A percentile compares a stretch with the other conserved stretches of the same genome.
Conservation (phyloP, 2,797 vertebrate species). For the Girardinus metallicus region DNA sequence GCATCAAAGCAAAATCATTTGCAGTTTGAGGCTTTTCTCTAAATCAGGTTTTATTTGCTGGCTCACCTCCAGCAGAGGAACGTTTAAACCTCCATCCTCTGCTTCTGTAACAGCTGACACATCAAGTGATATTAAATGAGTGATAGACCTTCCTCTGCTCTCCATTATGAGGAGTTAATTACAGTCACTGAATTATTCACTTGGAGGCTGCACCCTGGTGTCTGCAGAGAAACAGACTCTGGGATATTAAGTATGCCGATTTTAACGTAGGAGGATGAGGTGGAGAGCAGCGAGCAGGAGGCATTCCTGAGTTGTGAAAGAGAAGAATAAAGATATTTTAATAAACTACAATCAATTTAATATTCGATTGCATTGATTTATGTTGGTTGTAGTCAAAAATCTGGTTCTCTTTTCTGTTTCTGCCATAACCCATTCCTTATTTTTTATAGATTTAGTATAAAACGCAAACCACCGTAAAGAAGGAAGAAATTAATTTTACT, state of each 20-base stretch:
- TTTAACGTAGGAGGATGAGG: background rate
- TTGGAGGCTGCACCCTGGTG: background rate
- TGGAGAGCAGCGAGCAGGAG: background rate
- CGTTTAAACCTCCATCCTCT: background rate
- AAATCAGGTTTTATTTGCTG: background rate
- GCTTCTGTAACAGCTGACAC: background rate
- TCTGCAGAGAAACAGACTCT: background rate
- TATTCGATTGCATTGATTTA: background rate
- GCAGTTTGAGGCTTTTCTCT: background rate
- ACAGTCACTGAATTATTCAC: conserved; percentile 2
- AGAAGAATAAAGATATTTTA: background rate
- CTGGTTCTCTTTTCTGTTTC: background rate
- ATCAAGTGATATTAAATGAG: background rate
- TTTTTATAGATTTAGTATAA: background rate
- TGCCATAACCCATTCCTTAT: background rate
- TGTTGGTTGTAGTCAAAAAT: background rate
- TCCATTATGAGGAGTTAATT: background rate
- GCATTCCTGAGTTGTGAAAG: background rate
- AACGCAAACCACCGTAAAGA: background rate
- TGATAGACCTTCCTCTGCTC: background rate
- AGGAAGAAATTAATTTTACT: background rate
- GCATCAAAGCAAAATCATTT: background rate
- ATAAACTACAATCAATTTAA: background rate
- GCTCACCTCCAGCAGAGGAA: background rate
- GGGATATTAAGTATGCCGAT: background rate